Evolutionary conservation across 2,113 vertebrate genomes (phyloP).

Genomic region (Nothoprocta perdicaria): DNA sequence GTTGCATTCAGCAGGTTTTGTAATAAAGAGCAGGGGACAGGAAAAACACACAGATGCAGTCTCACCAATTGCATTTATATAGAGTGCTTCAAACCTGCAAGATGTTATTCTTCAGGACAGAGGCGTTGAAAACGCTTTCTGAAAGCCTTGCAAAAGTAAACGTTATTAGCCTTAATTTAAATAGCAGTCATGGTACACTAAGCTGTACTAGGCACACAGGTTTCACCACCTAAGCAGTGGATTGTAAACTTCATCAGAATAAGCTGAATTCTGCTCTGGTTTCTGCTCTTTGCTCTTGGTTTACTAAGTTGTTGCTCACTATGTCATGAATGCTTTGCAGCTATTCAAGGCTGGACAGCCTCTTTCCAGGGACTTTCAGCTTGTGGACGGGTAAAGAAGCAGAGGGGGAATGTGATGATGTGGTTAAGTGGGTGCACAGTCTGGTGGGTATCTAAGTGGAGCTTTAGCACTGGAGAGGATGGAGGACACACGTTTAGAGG

Average conservation of each 20-base stretch:
- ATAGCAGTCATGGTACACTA: neutral
- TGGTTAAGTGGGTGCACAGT: neutral
- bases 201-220: neutral
- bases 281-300: neutral
- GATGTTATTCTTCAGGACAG: neutral
- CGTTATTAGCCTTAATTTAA: neutral
- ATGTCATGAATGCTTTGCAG: neutral
- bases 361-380: neutral
- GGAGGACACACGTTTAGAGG: neutral
- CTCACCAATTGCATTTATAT: neutral
- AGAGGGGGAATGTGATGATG: neutral
- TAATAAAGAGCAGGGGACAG: slow-evolving; percentile 1
- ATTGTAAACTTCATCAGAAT: neutral
- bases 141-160: neutral
- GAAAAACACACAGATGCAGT: neutral
- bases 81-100: neutral
- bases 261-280: neutral
- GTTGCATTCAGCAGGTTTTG: neutral
- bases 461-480: neutral
- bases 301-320: neutral
- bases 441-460: neutral
- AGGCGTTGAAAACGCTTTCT: neutral
- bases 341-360: neutral
- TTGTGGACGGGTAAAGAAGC: neutral
- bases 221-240: neutral